Conservation (phyloP, 1,140 invertebrate species). For the Goniozus legneri region DNA sequence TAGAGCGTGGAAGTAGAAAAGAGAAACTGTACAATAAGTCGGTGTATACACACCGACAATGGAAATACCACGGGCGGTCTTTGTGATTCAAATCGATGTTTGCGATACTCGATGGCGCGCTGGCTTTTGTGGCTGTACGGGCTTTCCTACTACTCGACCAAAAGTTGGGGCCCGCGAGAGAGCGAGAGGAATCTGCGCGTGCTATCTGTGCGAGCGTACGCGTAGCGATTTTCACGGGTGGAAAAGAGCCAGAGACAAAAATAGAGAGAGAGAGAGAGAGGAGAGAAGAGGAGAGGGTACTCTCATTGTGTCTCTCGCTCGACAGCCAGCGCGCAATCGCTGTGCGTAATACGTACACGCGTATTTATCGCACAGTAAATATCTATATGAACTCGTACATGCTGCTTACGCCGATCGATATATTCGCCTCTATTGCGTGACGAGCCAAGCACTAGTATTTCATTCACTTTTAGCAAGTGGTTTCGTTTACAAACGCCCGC, state of each 20-base stretch:
- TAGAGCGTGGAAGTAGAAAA: neutral
- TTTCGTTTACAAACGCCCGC: no score
- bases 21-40: slow-evolving; percentile 35
- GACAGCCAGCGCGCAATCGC: no score
- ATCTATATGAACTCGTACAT: no score
- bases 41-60: slow-evolving; percentile 37
- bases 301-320: no score
- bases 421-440: no score
- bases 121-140: slow-evolving; percentile 30
- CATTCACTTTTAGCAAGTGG: no score
- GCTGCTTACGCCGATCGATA: no score
- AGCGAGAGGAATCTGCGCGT: slow-evolving; percentile 10
- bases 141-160: slow-evolving; percentile 25
- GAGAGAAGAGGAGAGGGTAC: neutral
- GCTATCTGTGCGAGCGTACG: neutral
- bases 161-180: no score
- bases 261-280: slow-evolving; percentile 6
- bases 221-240: slow-evolving; percentile 2
- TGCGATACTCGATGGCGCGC: slow-evolving; percentile 45
- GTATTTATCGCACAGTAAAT: no score
- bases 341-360: no score
- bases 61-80: slow-evolving; percentile 43
- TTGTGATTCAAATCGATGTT: slow-evolving; percentile 52
- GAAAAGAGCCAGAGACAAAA: neutral
- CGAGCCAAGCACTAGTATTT: no score